phyloP scores from a whole-genome alignment of 2,888 invertebrate species.

The Phytoseiulus persimilis region DNA sequence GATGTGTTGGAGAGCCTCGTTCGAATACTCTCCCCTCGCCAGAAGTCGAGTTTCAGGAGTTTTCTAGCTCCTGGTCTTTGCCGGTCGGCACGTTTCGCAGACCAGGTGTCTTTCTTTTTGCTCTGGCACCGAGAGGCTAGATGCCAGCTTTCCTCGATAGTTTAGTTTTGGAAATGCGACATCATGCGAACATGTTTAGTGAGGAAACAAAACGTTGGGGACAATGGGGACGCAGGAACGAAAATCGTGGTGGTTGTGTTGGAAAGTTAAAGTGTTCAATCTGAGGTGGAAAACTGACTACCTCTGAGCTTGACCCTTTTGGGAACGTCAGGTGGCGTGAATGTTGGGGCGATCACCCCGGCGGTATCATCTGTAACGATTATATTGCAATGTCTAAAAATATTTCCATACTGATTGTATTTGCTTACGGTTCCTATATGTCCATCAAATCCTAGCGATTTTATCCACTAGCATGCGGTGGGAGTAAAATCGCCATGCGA shows the following conservation, averaged over 20 bases:
- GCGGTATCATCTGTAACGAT: constrained; percentile 46
- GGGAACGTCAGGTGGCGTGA: constrained; percentile 97
- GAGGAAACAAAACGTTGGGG: neutral
- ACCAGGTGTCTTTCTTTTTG: no score
- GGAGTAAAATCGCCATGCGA: no score
- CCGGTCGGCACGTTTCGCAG: no score
- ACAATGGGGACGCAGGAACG: neutral
- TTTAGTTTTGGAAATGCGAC: no score
- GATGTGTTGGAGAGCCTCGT: no score
- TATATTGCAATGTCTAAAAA: neutral
- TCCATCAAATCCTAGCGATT: neutral
- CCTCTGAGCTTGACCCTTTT: constrained; percentile 96
- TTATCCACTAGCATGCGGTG: neutral
- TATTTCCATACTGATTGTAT: neutral
- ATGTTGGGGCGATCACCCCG: constrained; percentile 61
- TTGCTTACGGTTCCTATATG: constrained; percentile 24
- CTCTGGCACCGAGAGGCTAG: no score
- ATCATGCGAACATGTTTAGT: no score
- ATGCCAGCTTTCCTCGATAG: no score
- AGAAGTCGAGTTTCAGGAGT: no score
- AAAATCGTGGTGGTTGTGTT: neutral
- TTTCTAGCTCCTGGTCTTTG: no score
- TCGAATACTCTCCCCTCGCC: no score
- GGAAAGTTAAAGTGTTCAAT: neutral
- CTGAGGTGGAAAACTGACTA: constrained; percentile 51